Percentiles rank a stretch among this genome's conserved stretches.
phyloP scores from a whole-genome alignment of 2,888 invertebrate species.

The Noctua janthe region DNA sequence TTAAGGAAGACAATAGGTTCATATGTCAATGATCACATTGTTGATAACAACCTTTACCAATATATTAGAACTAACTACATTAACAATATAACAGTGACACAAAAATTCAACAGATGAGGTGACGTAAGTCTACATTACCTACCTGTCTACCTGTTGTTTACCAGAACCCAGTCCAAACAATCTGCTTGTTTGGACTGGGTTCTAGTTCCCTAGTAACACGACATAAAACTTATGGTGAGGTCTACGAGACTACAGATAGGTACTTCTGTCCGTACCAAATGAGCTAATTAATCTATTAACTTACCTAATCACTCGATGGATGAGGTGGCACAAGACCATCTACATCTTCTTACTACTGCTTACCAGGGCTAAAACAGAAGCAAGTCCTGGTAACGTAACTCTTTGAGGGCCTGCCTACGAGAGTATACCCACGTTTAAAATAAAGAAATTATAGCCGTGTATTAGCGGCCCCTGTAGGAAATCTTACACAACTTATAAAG shows the following conservation, averaged over 20 bases:
- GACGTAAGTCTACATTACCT: not conserved
- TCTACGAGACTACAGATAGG: not conserved
- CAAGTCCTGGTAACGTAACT: not conserved
- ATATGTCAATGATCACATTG: not conserved
- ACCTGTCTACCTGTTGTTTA: constrained; percentile 8
- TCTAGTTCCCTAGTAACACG: constrained; percentile 12
- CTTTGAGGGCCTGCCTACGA: not conserved
- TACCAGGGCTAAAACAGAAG: constrained; percentile 8
- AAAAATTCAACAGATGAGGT: constrained; percentile 12
- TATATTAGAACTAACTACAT: not conserved
- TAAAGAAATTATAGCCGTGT: not conserved
- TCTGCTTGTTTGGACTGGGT: too few species aligned
- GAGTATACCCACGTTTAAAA: not conserved
- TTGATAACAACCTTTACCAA: not conserved
- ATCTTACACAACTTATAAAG: not conserved
- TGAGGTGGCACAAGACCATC: not conserved
- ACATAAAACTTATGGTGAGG: not conserved
- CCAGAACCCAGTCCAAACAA: not conserved
- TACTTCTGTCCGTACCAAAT: not conserved
- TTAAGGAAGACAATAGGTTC: not conserved
- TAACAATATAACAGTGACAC: not conserved
- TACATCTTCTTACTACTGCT: constrained; percentile 14
- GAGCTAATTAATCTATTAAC: too few species aligned
- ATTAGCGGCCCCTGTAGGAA: not conserved
- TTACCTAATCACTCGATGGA: not conserved